Evolutionary conservation across 2,113 vertebrate genomes (phyloP), one percentile per base, ranked within the genome.

Genomic region (Leptobrachium ailaonicum): DNA sequence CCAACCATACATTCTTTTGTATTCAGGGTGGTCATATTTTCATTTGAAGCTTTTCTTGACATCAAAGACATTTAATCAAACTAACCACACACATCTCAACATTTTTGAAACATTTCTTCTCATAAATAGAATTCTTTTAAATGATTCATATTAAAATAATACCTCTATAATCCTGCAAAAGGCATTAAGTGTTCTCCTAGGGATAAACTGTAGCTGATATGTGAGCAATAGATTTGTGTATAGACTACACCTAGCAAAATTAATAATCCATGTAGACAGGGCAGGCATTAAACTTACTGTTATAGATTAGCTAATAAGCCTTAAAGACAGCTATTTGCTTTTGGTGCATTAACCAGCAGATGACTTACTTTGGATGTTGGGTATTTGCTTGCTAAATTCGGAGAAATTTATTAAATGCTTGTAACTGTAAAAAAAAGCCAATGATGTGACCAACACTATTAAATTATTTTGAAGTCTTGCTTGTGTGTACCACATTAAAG

Each of bases 21-120:
- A 79, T 64, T 71, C 68, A 50, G 76, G 76, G 76, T 79, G 76
- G 76, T 64, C 76, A 79, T 71, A 64, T 62, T 60, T 79, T 79
- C 54, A 71, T 71, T 14, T 42, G n/a, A 70, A 50, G 20, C 66
- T 77, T 58, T 41, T 47, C 44, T 78, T 71, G 32, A 79, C 76
- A 64, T 79, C 76, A 79, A 79, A 79, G 76, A 8, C 54, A 53
- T 71, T 42, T 64, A 71, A 41, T 56, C 58, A 79, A 42, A 64
- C 60, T 20, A 71, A 79, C 68, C 76, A 78, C 68, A 71, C 54
- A 69, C 54, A 45, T 41, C 66, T 77, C 60, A 63, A 68, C 2
- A 76, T n/a, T 13, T 76, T 41, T 60, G 56, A 68, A 68, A 41
- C 4, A n/a, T 63, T 67, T 76, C 3, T 60, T 66, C 41, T 64